These are phyloP conservation scores for Dallia pectoralis DNA, from an alignment of 2,797 vertebrate species.

Conservation along the genomic window DNA sequence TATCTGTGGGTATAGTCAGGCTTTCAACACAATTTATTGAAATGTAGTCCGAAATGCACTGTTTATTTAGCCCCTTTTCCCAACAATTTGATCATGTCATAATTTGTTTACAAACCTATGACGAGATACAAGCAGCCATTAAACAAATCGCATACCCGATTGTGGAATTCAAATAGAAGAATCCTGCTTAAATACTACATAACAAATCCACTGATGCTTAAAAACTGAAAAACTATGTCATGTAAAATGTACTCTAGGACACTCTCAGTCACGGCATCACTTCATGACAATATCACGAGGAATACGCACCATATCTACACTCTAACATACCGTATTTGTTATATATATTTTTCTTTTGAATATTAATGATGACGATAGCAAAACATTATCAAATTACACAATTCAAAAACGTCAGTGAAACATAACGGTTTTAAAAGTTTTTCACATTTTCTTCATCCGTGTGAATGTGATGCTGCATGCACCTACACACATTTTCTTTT, in stretches of 20 bases:
- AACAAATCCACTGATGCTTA: background rate
- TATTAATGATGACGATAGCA: background rate
- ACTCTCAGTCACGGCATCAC: background rate
- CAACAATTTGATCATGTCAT: constrained; percentile 18
- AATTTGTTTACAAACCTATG: constrained; percentile 15
- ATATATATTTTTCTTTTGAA: background rate
- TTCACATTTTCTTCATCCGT: constrained; percentile 6
- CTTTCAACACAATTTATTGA: background rate
- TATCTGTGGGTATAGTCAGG: background rate
- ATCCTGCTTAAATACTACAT: background rate
- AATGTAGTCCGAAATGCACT: background rate
- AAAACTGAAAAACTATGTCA: background rate
- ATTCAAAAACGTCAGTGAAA: background rate
- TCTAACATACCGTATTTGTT: background rate
- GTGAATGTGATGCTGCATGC: background rate
- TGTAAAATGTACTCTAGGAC: background rate
- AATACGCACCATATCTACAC: background rate
- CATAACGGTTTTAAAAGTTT: background rate
- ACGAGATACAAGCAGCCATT: constrained; percentile 8
- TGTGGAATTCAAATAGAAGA: background rate
- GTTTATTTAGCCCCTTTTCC: constrained; percentile 13
- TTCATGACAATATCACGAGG: background rate
- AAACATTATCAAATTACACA: background rate
- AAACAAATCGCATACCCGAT: background rate
- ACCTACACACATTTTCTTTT: background rate